phyloP scores from a whole-genome alignment of 2,797 vertebrate species.

The Parauchenoglanis punctatus region DNA sequence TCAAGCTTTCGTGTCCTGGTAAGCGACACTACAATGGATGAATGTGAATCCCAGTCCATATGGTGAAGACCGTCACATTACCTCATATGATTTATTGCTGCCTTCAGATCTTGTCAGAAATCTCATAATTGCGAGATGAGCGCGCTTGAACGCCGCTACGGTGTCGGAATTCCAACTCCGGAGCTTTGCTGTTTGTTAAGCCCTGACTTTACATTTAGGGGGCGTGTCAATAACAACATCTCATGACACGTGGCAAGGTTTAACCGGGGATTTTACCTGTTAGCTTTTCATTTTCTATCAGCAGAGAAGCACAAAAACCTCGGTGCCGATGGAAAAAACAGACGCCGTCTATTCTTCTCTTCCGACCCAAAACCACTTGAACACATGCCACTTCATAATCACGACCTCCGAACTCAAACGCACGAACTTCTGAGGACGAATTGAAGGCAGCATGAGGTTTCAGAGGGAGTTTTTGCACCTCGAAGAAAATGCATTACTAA shows the following conservation, averaged over 20 bases:
- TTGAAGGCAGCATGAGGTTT: neutral
- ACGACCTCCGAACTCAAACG: neutral
- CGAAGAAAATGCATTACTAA: neutral
- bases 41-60: neutral
- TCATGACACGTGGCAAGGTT: neutral
- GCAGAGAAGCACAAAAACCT: too few species aligned
- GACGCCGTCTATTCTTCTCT: neutral
- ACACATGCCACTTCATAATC: neutral
- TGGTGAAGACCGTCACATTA: neutral
- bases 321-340: too few species aligned
- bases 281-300: neutral
- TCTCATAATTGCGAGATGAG: neutral
- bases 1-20: neutral
- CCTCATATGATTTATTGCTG: neutral
- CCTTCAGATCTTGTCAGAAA: neutral
- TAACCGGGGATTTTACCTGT: neutral
- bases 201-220: neutral
- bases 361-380: neutral
- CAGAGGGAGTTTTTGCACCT: neutral
- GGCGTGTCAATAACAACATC: neutral
- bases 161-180: neutral
- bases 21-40: neutral
- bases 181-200: neutral
- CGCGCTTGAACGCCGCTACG: neutral
- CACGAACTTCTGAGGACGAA: neutral